These are phyloP conservation scores for Rotaria socialis DNA, from an alignment of 2,888 invertebrate genomes.

Conservation along the genomic window DNA sequence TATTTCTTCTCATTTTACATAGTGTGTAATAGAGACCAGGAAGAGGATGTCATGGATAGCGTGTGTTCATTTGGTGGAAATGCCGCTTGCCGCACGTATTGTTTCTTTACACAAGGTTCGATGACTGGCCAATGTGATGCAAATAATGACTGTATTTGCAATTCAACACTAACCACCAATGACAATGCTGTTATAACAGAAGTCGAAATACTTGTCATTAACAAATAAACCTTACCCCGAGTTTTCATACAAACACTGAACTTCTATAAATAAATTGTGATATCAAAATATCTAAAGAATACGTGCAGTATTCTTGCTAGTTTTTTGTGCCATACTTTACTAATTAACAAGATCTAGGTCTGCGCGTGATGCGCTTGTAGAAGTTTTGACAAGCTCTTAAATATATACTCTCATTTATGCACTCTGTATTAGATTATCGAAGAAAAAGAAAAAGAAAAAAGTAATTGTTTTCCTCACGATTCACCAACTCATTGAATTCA, in stretches of 20 bases:
- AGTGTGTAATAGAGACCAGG: neutral
- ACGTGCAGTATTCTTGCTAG: no score
- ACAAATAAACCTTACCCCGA: neutral
- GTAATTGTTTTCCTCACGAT: no score
- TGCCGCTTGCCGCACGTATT: neutral
- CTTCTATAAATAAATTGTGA: neutral
- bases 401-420: no score
- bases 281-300: neutral
- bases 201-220: neutral
- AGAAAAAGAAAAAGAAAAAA: no score
- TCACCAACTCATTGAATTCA: no score
- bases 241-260: neutral
- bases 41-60: neutral
- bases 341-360: no score
- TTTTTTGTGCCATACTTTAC: no score
- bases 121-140: neutral
- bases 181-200: neutral
- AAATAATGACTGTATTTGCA: neutral
- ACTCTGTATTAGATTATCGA: no score
- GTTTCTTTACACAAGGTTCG: neutral
- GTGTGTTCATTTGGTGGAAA: neutral
- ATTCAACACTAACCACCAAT: neutral
- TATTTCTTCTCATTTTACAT: neutral
- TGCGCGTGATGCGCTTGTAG: no score
- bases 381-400: no score